Evolutionary conservation across 64 coral and sea anemone genomes (phyloP), one percentile per base, ranked within the genome.

Genomic region (Astreopora myriophthalma): DNA sequence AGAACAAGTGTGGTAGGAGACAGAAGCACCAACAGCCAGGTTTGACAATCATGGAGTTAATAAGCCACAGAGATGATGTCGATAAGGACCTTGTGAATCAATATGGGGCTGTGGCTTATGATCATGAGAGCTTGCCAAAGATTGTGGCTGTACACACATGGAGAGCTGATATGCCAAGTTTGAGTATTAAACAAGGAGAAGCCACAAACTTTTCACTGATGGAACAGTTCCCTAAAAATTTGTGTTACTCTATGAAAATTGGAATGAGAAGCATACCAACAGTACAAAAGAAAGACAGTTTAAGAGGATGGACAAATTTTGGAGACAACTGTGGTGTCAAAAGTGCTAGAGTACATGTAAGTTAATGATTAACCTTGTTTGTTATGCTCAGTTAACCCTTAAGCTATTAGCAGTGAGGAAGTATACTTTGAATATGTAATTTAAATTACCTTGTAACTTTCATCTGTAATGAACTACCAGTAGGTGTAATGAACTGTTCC

Each of bases 81-180:
- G 89, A 91, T 32, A 63, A 29, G 24, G 76, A 71, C 17, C 30
- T 52, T 42, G 32, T 52, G 2, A 66, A 72, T 64, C 8, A 26
- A 0, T 91, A 32, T 72, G 89, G 89, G 10, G 89, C 76, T 22
- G 76, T 80, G 31, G 89, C 89, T 0, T 91, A 80, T 55, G 89
- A 91, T 29, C 75, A 91, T 55, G 89, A 91, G 5, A 81, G 62
- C 19, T 8, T 91, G 76, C 89, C 89, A 24, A 91, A 69, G 23
- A 34, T 91, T 71, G 76, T 83, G 8, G 76, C 89, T 55, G 89
- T 91, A 24, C 76, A 91, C 69, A 71, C 64, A n/a, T 71, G 66
- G 22, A 35, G 34, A 34, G 52, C 16, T 39, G 55, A 83, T 38
- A 55, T 19, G 8, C 20, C 32, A 19, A 37, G n/a, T 52, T 78